Conservation (phyloP, 1,140 invertebrate species). For the Phenacoccus solenopsis region DNA sequence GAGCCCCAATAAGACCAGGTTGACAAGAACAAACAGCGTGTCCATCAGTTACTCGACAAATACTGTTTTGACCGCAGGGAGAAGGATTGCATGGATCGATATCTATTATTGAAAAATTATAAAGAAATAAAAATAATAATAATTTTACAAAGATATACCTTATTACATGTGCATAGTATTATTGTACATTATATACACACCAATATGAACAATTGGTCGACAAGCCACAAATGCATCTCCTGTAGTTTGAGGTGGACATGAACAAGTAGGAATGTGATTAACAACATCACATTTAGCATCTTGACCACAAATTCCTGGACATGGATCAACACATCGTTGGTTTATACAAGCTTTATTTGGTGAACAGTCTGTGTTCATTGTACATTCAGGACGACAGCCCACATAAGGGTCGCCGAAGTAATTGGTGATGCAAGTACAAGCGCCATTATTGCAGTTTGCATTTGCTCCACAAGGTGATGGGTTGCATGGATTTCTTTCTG, state of each 20-base stretch:
- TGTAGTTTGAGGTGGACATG: conserved; percentile 48
- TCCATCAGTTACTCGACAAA: conserved; percentile 50
- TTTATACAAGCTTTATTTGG: conserved; percentile 60
- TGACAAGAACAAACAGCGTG: conserved; percentile 56
- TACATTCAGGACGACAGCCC: conserved; percentile 66
- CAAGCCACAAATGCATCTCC: conserved; percentile 68
- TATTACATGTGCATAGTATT: background rate
- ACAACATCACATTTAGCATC: conserved; percentile 59
- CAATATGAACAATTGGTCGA: conserved; percentile 29
- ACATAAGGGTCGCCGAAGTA: conserved; percentile 57
- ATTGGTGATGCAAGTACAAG: conserved; percentile 59
- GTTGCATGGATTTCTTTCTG: conserved; percentile 49
- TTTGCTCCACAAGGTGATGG: conserved; percentile 67
- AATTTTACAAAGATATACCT: background rate
- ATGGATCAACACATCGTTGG: conserved; percentile 63
- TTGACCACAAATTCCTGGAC: conserved; percentile 62
- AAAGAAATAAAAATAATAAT: background rate
- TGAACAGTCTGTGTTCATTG: conserved; percentile 68
- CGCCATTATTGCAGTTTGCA: conserved; percentile 52
- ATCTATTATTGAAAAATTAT: conserved; percentile 12
- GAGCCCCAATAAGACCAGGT: conserved; percentile 43
- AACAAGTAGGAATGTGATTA: conserved; percentile 54
- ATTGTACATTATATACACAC: background rate
- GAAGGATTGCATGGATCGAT: conserved; percentile 38
- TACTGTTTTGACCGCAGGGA: conserved; percentile 57